phyloP scores from a whole-genome alignment of 2,888 invertebrate species.

The Oligia fasciuncula region DNA sequence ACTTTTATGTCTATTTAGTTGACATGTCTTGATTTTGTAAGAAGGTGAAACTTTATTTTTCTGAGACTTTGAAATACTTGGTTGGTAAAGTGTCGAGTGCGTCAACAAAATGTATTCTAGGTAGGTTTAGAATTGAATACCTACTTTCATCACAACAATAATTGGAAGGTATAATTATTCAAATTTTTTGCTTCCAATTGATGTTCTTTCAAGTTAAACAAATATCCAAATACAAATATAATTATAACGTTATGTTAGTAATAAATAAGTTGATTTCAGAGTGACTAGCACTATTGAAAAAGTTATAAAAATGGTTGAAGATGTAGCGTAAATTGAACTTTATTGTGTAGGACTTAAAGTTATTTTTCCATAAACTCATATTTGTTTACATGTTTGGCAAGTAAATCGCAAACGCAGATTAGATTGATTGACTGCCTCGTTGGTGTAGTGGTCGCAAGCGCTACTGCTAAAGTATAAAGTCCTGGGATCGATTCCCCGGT shows the following conservation, averaged over 20 bases:
- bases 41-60: background rate
- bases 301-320: too few relatives aligned
- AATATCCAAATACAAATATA: too few relatives aligned
- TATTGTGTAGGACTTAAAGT: too few relatives aligned
- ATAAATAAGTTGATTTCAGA: too few relatives aligned
- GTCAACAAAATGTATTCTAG: background rate
- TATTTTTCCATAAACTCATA: too few relatives aligned
- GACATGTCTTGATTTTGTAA: background rate
- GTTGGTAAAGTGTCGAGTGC: background rate
- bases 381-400: too few relatives aligned
- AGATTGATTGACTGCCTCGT: background rate
- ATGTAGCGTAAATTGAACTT: too few relatives aligned
- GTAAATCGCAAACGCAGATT: too few relatives aligned
- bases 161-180: background rate
- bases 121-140: background rate
- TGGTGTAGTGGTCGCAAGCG: background rate
- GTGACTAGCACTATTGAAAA: too few relatives aligned
- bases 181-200: too few relatives aligned
- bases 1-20: background rate
- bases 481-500: background rate
- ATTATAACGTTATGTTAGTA: too few relatives aligned
- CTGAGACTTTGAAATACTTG: background rate
- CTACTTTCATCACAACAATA: background rate
- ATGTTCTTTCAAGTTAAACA: too few relatives aligned
- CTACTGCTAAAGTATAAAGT: background rate